Base-by-base conservation (phyloP, 2,797 vertebrate species). In the Tachyglossus aculeatus region DNA sequence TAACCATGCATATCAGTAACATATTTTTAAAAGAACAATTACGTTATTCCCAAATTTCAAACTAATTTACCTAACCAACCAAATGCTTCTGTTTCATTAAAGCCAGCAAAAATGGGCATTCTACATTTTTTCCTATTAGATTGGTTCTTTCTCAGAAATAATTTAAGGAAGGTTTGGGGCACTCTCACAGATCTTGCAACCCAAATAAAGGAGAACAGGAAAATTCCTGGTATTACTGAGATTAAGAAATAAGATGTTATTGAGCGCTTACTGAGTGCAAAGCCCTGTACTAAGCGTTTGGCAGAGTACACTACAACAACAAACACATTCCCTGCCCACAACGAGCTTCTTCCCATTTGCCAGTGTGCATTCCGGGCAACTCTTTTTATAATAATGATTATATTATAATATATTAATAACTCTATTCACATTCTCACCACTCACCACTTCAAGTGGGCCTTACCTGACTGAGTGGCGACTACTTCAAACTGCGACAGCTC, bases 401-500 rank as follows among this genome's bases (percentile, higher is more conserved):
- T n/a, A n/a, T n/a, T n/a, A n/a, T n/a, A n/a, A n/a, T n/a, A n/a
- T n/a, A n/a, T n/a, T n/a, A n/a, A n/a, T n/a, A n/a, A n/a, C n/a
- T n/a, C n/a, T n/a, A n/a, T n/a, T n/a, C n/a, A n/a, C 3, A 31
- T 39, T 19, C 11, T 39, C 4, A 16, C 1, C 18, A 19, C 9
- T 21, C n/a, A 19, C 25, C 33, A 25, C 33, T 16, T 16, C 4
- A 5, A 2, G 16, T 16, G 16, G 22, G 5, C n/a, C 13, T 2
- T 83, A 95, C 96, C 98, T 91, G 98, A 94, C 43, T 96, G 96
- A 13, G 83, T 74, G 58, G 94, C 24, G 0, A 98, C 80, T 66
- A 95, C 88, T 57, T 94, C 91, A 13, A 98, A 90, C 76, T 96
- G 95, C 29, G 95, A 81, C 63, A 96, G 86, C 83, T 97, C 95